phyloP scores from a whole-genome alignment of 1,140 invertebrate species.

The Orchestia grillus region DNA sequence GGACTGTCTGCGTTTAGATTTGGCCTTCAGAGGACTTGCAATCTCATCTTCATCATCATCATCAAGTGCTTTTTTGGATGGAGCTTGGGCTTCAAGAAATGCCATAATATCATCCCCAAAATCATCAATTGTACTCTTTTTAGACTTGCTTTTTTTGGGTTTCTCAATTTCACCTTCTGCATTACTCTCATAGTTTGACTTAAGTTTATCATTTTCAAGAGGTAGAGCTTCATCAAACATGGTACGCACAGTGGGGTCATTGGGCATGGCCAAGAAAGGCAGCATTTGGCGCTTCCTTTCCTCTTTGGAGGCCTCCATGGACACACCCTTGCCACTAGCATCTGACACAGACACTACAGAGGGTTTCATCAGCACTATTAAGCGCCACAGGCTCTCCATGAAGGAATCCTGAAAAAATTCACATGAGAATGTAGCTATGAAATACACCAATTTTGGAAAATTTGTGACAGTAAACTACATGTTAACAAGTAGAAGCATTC shows the following conservation, averaged over 20 bases:
- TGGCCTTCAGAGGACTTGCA: neutral
- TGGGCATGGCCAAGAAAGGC: slow-evolving; percentile 91
- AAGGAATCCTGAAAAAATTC: slow-evolving; percentile 83
- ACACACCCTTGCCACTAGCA: slow-evolving; percentile 68
- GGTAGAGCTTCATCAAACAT: slow-evolving; percentile 68
- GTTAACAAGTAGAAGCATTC: too few species aligned
- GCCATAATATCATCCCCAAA: slow-evolving; percentile 87
- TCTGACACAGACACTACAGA: slow-evolving; percentile 70
- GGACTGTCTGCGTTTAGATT: slow-evolving; percentile 38
- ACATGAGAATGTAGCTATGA: too few species aligned
- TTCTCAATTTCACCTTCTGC: neutral
- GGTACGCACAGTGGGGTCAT: slow-evolving; percentile 77
- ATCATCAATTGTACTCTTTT: slow-evolving; percentile 9
- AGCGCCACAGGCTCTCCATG: slow-evolving; percentile 88
- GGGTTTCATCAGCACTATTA: slow-evolving; percentile 95
- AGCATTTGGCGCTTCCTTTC: slow-evolving; percentile 83
- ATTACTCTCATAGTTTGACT: slow-evolving; percentile 69
- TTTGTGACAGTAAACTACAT: too few species aligned
- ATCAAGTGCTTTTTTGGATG: slow-evolving; percentile 71
- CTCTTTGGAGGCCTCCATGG: slow-evolving; percentile 70
- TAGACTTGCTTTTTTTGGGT: slow-evolving; percentile 18
- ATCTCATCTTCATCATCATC: slow-evolving; percentile 20
- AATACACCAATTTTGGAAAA: too few species aligned
- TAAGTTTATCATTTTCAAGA: neutral
- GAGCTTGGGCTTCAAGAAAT: slow-evolving; percentile 89